Percentiles rank a stretch among this genome's conserved stretches.
These are phyloP conservation scores for Cryptoleucopteryx plumbea DNA, from an alignment of 2,113 vertebrate species.

Conservation along the genomic window DNA sequence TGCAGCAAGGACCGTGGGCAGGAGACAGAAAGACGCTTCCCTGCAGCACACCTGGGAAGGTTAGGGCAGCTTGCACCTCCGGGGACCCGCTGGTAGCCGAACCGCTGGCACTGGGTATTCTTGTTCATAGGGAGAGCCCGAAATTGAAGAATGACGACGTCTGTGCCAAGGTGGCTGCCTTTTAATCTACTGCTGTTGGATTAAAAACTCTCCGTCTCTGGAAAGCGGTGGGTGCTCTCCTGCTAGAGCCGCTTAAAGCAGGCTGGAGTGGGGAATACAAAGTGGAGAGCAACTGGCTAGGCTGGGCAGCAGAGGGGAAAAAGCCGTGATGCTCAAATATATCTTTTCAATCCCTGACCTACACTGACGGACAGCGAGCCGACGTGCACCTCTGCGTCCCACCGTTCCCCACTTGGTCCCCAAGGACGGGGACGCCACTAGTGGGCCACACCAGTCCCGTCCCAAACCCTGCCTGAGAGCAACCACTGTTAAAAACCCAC, in stretches of 20 bases:
- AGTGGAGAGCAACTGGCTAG: neutral
- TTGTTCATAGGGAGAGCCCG: neutral
- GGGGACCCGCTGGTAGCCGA: neutral
- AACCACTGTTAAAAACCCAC: accelerated
- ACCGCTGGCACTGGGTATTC: neutral
- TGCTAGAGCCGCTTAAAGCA: neutral
- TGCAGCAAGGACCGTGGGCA: neutral
- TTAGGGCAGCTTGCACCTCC: neutral
- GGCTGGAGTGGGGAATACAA: neutral
- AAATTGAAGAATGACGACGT: neutral
- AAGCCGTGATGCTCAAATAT: neutral
- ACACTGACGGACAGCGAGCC: neutral
- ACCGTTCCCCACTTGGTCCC: neutral
- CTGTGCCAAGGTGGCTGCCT: neutral
- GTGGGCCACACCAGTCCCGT: too few species aligned
- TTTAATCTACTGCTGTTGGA: neutral
- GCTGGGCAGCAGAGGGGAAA: neutral
- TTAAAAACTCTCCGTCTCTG: neutral
- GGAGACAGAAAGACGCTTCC: neutral
- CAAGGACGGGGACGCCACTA: neutral
- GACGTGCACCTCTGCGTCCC: neutral
- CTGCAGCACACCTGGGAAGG: neutral
- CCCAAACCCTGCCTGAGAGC: neutral
- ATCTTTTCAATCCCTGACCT: neutral
- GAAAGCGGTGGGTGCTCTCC: neutral